Conservation (phyloP, 2,113 vertebrate genomes). For the Junco hyemalis region DNA sequence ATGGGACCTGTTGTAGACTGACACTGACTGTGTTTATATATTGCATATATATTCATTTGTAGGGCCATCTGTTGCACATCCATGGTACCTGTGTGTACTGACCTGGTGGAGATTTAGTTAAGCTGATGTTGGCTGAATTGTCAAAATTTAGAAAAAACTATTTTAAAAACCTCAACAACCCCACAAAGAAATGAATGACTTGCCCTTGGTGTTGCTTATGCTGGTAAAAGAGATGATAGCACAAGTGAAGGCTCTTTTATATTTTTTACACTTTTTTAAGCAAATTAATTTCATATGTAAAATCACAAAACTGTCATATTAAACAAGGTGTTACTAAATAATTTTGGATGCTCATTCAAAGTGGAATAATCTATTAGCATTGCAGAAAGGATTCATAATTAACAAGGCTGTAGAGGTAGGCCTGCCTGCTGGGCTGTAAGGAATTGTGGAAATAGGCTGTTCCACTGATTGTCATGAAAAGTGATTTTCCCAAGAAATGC, state of each 20-base stretch:
- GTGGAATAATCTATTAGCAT: slow-evolving; percentile 47
- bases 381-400: slow-evolving; percentile 31
- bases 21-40: neutral
- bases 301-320: slow-evolving; percentile 43
- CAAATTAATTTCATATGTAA: slow-evolving; percentile 38
- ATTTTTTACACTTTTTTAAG: neutral
- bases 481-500: neutral
- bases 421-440: slow-evolving; percentile 57
- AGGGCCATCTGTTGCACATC: neutral
- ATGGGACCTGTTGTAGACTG: neutral
- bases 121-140: neutral
- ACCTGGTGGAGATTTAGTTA: neutral
- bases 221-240: neutral
- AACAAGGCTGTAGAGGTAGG: slow-evolving; percentile 24
- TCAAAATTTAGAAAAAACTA: neutral
- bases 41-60: neutral
- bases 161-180: neutral
- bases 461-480: slow-evolving; percentile 4
- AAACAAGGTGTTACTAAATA: slow-evolving; percentile 61
- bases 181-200: neutral
- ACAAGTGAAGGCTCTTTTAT: neutral
- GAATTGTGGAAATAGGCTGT: slow-evolving; percentile 33
- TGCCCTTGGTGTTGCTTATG: neutral
- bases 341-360: slow-evolving; percentile 51
- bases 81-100: neutral